Base-by-base conservation (phyloP, 1,140 invertebrate species). In the Samia ricini region DNA sequence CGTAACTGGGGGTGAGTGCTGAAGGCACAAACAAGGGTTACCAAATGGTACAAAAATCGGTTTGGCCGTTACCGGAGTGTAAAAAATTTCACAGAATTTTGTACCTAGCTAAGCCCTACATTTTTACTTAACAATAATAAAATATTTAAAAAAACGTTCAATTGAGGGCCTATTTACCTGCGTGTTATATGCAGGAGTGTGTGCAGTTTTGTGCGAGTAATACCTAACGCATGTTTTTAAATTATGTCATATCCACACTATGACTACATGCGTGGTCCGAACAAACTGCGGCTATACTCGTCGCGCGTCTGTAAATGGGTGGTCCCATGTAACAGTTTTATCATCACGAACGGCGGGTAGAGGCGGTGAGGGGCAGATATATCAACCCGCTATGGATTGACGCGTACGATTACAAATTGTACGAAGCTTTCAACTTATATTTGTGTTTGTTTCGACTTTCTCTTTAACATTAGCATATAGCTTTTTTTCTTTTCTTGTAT, bases 281-380 rank as follows among this genome's bases (percentile, higher is more conserved):
- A 55, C 65, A 68, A 69, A 51, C 61, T 60, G 51, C 51, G 66
- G 15, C 33, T 1, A 15, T 68, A 68, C 57, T 66, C 63, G 57
- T 56, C 23, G 52, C 33, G 15, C 33, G 33, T 42, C 56, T 15
- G 73, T 71, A 68, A 78, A 81, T 79, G 83, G 83, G 83, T 86
- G 83, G 83, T 84, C 83, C n/a, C 72, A 26, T 74, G 76, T 84
- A 74, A 83, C 74, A 71, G 69, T 81, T 83, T 79, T 79, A 84
- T 81, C 77, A 77, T 77, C 73, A 65, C 69, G 72, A 71, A 62
- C 54, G 29, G 21, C 52, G 42, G 22, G 63, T 33, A 22, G 56
- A 52, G 22, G 24, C 29, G 26, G 69, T 64, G 60, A 64, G 61
- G 65, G 60, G 56, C 65, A 61, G 61, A 63, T 57, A 57, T 57